These are phyloP conservation scores for Ganaspis brasiliensis DNA, from an alignment of 2,888 invertebrate species.

Conservation along the genomic window DNA sequence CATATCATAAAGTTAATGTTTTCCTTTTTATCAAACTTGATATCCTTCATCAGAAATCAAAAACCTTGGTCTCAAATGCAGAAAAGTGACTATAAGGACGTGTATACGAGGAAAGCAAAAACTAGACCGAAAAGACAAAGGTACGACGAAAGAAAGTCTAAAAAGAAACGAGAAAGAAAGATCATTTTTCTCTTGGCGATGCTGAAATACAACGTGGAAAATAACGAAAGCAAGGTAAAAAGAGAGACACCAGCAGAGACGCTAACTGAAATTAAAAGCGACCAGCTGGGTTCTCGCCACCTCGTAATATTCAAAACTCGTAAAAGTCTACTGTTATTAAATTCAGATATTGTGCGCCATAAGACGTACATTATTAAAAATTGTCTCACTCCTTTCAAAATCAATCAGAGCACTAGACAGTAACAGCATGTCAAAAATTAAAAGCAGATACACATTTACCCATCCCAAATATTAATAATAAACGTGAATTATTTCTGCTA, in stretches of 20 bases:
- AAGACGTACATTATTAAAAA: slow-evolving; percentile 64
- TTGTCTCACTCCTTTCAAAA: slow-evolving; percentile 49
- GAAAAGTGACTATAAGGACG: background rate
- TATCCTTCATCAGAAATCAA: background rate
- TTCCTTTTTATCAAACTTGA: too few species aligned
- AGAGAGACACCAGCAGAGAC: slow-evolving; percentile 43
- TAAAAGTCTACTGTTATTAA: slow-evolving; percentile 69
- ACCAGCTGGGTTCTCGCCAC: slow-evolving; percentile 59
- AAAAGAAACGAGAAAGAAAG: slow-evolving; percentile 38
- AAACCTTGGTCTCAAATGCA: slow-evolving; percentile 9
- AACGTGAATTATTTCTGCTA: too few species aligned
- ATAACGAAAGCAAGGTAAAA: slow-evolving; percentile 44
- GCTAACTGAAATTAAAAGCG: slow-evolving; percentile 66
- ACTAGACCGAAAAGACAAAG: slow-evolving; percentile 20
- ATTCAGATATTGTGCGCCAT: slow-evolving; percentile 63
- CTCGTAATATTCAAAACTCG: slow-evolving; percentile 66
- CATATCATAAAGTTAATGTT: too few species aligned
- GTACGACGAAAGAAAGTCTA: slow-evolving; percentile 13
- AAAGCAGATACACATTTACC: too few species aligned
- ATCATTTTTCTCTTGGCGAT: slow-evolving; percentile 51
- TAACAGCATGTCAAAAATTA: too few species aligned
- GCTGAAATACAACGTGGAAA: slow-evolving; percentile 58
- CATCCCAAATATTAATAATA: too few species aligned
- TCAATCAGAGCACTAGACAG: background rate
- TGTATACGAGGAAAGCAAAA: slow-evolving; percentile 1